Base-by-base conservation (phyloP, 2,113 vertebrate species). In the Lates calcarifer region DNA sequence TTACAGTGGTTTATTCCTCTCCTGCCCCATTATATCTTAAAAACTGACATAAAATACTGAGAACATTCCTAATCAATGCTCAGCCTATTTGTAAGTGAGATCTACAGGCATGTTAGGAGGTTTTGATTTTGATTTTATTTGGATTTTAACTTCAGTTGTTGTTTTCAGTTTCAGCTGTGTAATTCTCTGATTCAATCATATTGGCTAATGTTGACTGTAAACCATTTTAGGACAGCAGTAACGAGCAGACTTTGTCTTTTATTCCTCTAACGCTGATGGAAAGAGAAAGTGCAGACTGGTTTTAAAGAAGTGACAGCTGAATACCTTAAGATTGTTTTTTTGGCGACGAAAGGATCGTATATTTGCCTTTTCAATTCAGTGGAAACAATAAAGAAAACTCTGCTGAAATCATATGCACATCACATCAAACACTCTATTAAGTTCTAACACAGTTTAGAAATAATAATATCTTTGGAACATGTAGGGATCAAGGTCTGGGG, bases 381-480 rank as follows among this genome's bases (percentile, higher is more conserved):
- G 3, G 69, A 68, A 43, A 79, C 55, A 72, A 84, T 74, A 49
- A 74, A 57, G 29, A 61, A 37, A 71, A 56, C 3, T 47, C 47
- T 2, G 14, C 81, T 33, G n/a, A 82, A 77, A 85, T 81, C 41
- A 77, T 77, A n/a, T 33, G 68, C 66, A 72, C 63, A 33, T 62
- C 37, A 82, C 86, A 87, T 91, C 85, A 89, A 90, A 90, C 78
- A 61, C 37, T 81, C 72, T 84, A 86, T 90, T 90, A 89, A 63
- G 61, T 45, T 69, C 61, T n/a, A 18, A 75, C 76, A 88, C 72
- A 74, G n/a, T 83, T 81, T 45, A 58, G 69, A 83, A 83, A 78
- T 76, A 80, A 85, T 70, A 45, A 74, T 73, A 74, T 85, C 60
- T 77, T 45, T 77, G 79, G 65, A 68, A 86, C 58, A 73, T 37